phyloP scores from a whole-genome alignment of 2,888 invertebrate species.

The Apocheima hispidaria region DNA sequence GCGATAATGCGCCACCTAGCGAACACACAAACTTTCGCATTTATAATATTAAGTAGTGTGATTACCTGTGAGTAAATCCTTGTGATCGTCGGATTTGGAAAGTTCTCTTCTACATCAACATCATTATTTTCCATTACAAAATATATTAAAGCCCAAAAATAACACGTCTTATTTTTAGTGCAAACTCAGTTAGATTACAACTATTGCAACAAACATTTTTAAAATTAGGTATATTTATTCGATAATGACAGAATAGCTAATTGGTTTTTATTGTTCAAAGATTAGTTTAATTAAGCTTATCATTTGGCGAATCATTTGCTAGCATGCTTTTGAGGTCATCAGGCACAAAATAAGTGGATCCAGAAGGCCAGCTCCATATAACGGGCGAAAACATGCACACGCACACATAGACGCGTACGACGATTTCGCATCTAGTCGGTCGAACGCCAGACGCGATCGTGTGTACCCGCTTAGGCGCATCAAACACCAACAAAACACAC shows the following conservation, averaged over 20 bases:
- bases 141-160: neutral
- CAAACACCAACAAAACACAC: too few relatives aligned
- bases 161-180: neutral
- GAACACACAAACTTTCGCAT: too few relatives aligned
- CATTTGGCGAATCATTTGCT: neutral
- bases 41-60: too few relatives aligned
- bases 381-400: too few relatives aligned
- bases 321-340: too few relatives aligned
- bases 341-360: too few relatives aligned
- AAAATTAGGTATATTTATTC: conserved; percentile 6
- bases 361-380: too few relatives aligned
- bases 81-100: conserved; percentile 12
- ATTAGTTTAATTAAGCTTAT: conserved; percentile 18
- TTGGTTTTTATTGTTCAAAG: conserved; percentile 22
- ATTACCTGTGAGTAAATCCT: conserved; percentile 5
- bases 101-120: conserved; percentile 13
- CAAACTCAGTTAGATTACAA: neutral
- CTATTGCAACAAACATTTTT: neutral
- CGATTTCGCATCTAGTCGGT: too few relatives aligned
- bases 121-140: conserved; percentile 2
- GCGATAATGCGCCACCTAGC: too few relatives aligned
- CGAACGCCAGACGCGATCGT: too few relatives aligned
- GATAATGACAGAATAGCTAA: conserved; percentile 25
- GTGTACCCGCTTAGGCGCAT: too few relatives aligned
- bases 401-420: too few relatives aligned